Base-by-base conservation (phyloP, 1,140 invertebrate species). In the Lepidotrigona ventralis region DNA sequence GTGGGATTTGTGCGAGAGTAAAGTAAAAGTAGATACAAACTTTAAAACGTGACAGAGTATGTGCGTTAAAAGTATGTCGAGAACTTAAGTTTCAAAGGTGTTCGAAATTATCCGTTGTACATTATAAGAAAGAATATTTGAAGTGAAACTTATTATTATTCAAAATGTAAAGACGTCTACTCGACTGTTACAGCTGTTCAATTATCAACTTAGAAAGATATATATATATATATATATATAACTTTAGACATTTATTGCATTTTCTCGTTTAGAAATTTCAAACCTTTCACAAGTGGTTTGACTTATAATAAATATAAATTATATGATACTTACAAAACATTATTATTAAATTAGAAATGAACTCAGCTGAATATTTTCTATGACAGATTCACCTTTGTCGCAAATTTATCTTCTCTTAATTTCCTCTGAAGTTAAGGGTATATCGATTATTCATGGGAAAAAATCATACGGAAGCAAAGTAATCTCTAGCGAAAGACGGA, bases 381-480 rank as follows among this genome's bases (percentile, higher is more conserved):
- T 26, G 17, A 19, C 9, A 19, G 39, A 68, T 68, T 0, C 11
- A 14, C 8, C 15, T 29, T 66, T 9, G 0, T 66, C n/a, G 9
- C 1, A 33, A 6, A 33, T 29, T 26, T 17, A 9, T 39, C 17
- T 64, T n/a, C 1, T 11, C 29, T 68, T 29, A 69, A 69, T 4
- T 69, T 46, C 4, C 33, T 33, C 6, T 15, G 21, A 46, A 69
- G 5, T 21, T 46, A n/a, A n/a, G 9, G 4, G n/a, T 46, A 12
- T 15, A n/a, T 46, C 21, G 19, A 46, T 69, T 6, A 15, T 69
- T n/a, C 23, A 2, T 39, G 14, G 15, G 19, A 21, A 76, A 33
- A 66, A 58, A 15, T 19, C 9, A n/a, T 15, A 53, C 19, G 33
- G 54, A 23, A 84, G 58, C 64, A n/a, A 66, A 86, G 76, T 87